These are phyloP conservation scores for Scaptomyza hsui DNA, from an alignment of 1,140 invertebrate genomes.

Conservation along the genomic window DNA sequence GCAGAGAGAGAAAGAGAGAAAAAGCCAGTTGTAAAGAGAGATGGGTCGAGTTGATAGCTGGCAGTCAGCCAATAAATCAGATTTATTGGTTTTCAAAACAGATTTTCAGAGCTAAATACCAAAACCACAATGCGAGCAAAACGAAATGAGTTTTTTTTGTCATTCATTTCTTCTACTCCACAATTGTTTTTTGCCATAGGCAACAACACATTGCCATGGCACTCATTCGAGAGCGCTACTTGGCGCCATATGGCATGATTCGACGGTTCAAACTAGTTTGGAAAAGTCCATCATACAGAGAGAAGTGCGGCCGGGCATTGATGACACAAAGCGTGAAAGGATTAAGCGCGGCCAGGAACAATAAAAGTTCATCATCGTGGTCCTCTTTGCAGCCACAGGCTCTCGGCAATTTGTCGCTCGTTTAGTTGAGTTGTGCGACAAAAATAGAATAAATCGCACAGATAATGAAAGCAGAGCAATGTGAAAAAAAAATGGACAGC, in stretches of 20 bases:
- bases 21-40: slow-evolving; percentile 10
- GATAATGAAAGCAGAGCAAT: slow-evolving; percentile 62
- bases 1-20: too few species aligned
- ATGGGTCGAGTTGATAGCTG: slow-evolving; percentile 6
- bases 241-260: slow-evolving; percentile 63
- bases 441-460: slow-evolving; percentile 79
- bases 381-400: slow-evolving; percentile 29
- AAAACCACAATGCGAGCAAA: slow-evolving; percentile 64
- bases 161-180: too few species aligned
- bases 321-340: slow-evolving; percentile 77
- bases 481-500: slow-evolving; percentile 74
- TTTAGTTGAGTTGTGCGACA: slow-evolving; percentile 79
- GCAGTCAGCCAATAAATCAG: slow-evolving; percentile 72
- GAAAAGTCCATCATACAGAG: slow-evolving; percentile 74
- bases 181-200: slow-evolving; percentile 12
- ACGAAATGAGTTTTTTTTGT: slow-evolving; percentile 37
- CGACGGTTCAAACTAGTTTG: slow-evolving; percentile 22
- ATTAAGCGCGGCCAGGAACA: slow-evolving; percentile 66
- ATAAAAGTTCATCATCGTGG: slow-evolving; percentile 71
- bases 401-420: slow-evolving; percentile 78
- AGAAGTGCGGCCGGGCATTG: slow-evolving; percentile 55
- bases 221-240: slow-evolving; percentile 25
- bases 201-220: slow-evolving; percentile 56
- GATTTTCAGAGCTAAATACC: slow-evolving; percentile 58
- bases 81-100: slow-evolving; percentile 83